Evolutionary conservation across 2,888 invertebrate genomes (phyloP).

Genomic region (Noctua janthe): DNA sequence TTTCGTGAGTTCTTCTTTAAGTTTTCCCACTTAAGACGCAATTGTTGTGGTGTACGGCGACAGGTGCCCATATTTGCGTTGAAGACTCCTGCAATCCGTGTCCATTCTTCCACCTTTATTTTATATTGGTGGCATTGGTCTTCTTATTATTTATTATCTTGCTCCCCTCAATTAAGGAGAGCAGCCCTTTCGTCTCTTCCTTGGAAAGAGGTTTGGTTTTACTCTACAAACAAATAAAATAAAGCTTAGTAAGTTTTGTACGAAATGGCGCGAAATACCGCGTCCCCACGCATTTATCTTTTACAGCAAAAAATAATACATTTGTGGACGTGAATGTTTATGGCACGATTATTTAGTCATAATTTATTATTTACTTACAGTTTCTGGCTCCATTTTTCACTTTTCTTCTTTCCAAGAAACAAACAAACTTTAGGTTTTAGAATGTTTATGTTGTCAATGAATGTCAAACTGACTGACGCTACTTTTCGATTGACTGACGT

Average conservation of each 20-base stretch:
- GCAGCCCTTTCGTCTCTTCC: slow-evolving; percentile 2
- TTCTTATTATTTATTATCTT: neutral
- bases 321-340: too few relatives aligned
- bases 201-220: neutral
- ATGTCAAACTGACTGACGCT: too few relatives aligned
- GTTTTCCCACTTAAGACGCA: neutral
- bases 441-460: too few relatives aligned
- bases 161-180: slow-evolving; percentile 1
- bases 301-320: too few relatives aligned
- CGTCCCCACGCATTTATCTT: neutral
- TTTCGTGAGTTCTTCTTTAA: neutral
- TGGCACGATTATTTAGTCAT: too few relatives aligned
- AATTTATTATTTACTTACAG: too few relatives aligned
- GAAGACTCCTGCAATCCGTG: neutral
- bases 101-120: neutral
- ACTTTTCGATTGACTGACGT: too few relatives aligned
- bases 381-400: too few relatives aligned
- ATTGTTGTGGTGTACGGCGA: slow-evolving; percentile 3
- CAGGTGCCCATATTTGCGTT: neutral
- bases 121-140: neutral
- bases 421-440: too few relatives aligned
- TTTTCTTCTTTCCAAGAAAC: too few relatives aligned
- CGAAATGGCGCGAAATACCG: neutral
- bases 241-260: neutral
- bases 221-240: neutral